Conservation (phyloP, 1,140 invertebrate species). For the Harlomillsia oculata region DNA sequence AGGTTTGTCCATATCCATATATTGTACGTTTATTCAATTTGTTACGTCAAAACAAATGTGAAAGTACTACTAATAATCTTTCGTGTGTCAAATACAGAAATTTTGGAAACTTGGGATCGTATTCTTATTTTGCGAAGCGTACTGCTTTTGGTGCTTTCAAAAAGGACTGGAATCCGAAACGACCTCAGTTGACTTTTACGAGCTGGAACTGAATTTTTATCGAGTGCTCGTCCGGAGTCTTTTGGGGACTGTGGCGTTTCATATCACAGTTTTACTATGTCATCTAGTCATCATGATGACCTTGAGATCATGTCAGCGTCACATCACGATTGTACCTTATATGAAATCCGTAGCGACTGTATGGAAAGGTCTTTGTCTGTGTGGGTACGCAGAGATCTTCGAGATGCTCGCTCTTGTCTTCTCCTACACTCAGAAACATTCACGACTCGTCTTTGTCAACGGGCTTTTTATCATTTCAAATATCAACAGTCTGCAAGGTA, state of each 20-base stretch:
- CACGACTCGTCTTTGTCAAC: slow-evolving; percentile 16
- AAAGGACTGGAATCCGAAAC: slow-evolving; percentile 22
- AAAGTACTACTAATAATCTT: too few species aligned
- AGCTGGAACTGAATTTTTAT: slow-evolving; percentile 32
- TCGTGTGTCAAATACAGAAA: slow-evolving; percentile 7
- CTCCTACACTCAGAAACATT: slow-evolving; percentile 9
- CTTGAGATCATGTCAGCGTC: too few species aligned
- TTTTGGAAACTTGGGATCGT: slow-evolving; percentile 32
- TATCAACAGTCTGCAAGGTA: slow-evolving; percentile 23
- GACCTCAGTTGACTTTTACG: slow-evolving; percentile 24
- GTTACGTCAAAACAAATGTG: neutral
- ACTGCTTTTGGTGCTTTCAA: slow-evolving; percentile 33
- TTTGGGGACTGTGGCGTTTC: slow-evolving; percentile 16
- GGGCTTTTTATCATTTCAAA: slow-evolving; percentile 23
- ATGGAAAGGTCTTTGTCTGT: slow-evolving; percentile 29
- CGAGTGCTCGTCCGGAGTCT: slow-evolving; percentile 19
- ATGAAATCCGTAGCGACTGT: slow-evolving; percentile 6
- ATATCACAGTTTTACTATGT: slow-evolving; percentile 7
- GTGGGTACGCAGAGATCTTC: slow-evolving; percentile 22
- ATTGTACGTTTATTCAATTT: neutral
- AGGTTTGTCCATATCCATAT: too few species aligned
- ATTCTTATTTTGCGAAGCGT: slow-evolving; percentile 31
- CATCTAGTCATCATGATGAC: neutral
- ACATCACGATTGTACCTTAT: neutral
- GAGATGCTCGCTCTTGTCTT: slow-evolving; percentile 28